Base-by-base conservation (phyloP, 2,888 invertebrate genomes). In the Ditylenchus weischeri region DNA sequence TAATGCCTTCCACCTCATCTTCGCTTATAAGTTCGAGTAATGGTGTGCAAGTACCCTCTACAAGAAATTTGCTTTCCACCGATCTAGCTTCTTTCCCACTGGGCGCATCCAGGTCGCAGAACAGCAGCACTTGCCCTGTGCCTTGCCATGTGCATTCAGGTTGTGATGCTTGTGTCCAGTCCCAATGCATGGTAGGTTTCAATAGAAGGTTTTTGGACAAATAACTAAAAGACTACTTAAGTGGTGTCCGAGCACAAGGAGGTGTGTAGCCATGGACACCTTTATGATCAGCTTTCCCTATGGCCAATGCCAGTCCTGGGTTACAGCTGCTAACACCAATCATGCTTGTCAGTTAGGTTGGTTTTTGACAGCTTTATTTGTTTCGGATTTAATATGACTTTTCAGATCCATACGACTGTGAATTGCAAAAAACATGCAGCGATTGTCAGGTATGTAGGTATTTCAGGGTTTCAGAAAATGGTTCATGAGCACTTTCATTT, bases 241-340 rank as follows among this genome's bases (percentile, higher is more conserved):
- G 65, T 66, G 73, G 76, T 76, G 71, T 64, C 68, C 72, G 62
- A 71, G 61, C 38, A 65, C 66, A 21, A 54, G 54, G 11, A 54
- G 54, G 54, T 96, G 96, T 83, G 91, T 98, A 6, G 93, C 94
- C 83, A 92, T 93, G 85, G 96, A 94, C 85, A 93, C 95, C 0
- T 96, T 96, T 84, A 91, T 92, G 19, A 91, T 92, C 4, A 91
- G 92, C 72, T 98, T 95, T 85, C 94, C 95, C 0, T 91, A 95
- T 79, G 98, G 96, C 8, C 94, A 95, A 75, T 98, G 98, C 81
- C 89, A 93, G 71, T 92, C 93, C 81, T 98, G 96, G 96, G 91
- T 93, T 0, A 93, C 85, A 0, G 69, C 65, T 35, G 69, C 73
- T 35, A 72, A 77, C 71, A 64, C 72, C 21, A 62, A 62, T 6